These are phyloP conservation scores for Dryobates pubescens DNA, from an alignment of 2,797 vertebrate species.

Conservation along the genomic window DNA sequence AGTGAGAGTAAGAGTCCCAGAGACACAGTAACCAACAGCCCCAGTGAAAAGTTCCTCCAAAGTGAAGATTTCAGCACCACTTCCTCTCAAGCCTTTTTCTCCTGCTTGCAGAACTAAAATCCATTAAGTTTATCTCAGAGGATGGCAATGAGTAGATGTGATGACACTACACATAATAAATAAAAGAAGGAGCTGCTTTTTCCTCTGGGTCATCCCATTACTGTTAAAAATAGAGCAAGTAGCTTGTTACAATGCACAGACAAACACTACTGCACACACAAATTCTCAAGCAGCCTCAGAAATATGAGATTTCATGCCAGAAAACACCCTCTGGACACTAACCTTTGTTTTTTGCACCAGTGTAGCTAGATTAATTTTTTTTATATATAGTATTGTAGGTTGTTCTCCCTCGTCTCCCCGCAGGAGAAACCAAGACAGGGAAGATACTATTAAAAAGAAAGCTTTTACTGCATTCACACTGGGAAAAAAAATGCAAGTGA, in stretches of 20 bases:
- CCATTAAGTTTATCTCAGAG: background rate
- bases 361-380: background rate
- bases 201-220: background rate
- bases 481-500: background rate
- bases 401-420: background rate
- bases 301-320: background rate
- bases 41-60: background rate
- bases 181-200: background rate
- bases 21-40: rapidly evolving
- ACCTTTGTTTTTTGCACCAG: background rate
- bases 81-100: background rate
- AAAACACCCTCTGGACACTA: background rate
- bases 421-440: background rate
- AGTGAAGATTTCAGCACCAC: background rate
- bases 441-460: background rate
- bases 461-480: background rate
- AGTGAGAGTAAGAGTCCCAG: background rate
- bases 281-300: background rate
- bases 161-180: background rate
- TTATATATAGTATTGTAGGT: background rate
- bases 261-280: background rate
- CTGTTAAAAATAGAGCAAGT: background rate
- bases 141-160: background rate
- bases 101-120: background rate
- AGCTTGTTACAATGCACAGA: background rate